Evolutionary conservation across 2,113 vertebrate genomes (phyloP).

Genomic region (Gallinago undulata): DNA sequence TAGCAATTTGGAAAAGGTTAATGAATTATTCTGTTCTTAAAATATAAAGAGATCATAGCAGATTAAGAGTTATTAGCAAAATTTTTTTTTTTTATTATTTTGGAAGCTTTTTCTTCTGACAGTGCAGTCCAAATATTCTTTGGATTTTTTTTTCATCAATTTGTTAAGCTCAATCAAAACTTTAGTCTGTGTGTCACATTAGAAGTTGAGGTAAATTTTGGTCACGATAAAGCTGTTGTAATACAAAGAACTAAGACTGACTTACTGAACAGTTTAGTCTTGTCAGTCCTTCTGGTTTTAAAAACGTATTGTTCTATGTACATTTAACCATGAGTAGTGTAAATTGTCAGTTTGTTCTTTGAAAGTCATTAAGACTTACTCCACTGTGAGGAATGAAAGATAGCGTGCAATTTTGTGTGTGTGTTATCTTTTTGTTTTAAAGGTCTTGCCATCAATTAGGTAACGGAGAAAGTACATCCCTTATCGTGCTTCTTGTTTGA

Average conservation of each 20-base stretch:
- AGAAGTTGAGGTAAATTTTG: not conserved
- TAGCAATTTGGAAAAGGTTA: not conserved
- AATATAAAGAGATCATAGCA: not conserved
- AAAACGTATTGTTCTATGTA: not conserved
- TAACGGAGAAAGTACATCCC: not conserved
- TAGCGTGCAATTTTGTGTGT: not conserved
- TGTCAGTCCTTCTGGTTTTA: not conserved
- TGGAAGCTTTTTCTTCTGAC: not conserved
- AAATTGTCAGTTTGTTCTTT: not conserved
- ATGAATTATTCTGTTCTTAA: not conserved
- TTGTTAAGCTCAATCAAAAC: not conserved
- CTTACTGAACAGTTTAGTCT: not conserved
- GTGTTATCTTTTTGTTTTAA: not conserved
- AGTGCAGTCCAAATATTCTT: not conserved
- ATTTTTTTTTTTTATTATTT: not conserved
- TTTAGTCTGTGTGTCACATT: not conserved
- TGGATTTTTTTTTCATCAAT: accelerated
- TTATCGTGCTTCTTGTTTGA: not conserved
- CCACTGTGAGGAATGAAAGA: not conserved
- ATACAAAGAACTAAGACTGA: not conserved
- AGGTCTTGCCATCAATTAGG: not conserved
- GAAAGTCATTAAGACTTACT: not conserved
- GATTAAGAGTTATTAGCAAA: not conserved
- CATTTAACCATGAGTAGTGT: not conserved
- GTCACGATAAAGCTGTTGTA: not conserved